Evolutionary conservation across 2,113 vertebrate species (phyloP).

Genomic region (Podilymbus podiceps): DNA sequence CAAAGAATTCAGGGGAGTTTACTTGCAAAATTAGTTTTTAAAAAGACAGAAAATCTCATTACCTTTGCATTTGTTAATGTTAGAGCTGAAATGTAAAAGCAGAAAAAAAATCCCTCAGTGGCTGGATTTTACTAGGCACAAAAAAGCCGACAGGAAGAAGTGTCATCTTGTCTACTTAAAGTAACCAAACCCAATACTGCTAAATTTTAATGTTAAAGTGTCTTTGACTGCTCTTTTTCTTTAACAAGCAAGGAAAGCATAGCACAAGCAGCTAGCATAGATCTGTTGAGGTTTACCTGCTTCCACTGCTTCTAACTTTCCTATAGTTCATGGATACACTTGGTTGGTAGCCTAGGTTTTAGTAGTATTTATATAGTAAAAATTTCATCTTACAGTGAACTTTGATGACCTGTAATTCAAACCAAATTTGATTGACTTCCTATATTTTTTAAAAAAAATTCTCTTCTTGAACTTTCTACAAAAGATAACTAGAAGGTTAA

Average conservation of each 20-base stretch:
- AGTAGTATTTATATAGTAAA: conserved; percentile 34
- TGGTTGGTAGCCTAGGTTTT: conserved; percentile 7
- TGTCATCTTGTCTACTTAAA: conserved; percentile 44
- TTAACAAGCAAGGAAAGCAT: background rate
- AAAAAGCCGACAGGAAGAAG: conserved; percentile 41
- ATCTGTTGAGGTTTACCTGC: conserved; percentile 22
- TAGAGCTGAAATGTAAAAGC: conserved; percentile 51
- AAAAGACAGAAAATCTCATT: conserved; percentile 60
- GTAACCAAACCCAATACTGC: background rate
- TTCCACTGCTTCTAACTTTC: background rate
- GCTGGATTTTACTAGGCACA: conserved; percentile 29
- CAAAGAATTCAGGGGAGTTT: conserved; percentile 52
- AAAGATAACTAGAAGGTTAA: conserved; percentile 5
- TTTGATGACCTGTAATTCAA: conserved; percentile 50
- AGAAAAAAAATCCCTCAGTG: conserved; percentile 38
- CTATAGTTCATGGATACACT: background rate
- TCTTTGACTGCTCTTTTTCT: background rate
- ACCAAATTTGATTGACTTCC: background rate
- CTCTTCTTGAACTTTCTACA: background rate
- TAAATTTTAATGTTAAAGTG: background rate
- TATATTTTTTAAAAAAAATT: background rate
- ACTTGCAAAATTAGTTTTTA: conserved; percentile 30
- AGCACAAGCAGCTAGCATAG: background rate
- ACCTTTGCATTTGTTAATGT: conserved; percentile 54
- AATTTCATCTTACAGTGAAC: conserved; percentile 34